Base-by-base conservation (phyloP, 2,797 vertebrate genomes). In the Nyctibius grandis region DNA sequence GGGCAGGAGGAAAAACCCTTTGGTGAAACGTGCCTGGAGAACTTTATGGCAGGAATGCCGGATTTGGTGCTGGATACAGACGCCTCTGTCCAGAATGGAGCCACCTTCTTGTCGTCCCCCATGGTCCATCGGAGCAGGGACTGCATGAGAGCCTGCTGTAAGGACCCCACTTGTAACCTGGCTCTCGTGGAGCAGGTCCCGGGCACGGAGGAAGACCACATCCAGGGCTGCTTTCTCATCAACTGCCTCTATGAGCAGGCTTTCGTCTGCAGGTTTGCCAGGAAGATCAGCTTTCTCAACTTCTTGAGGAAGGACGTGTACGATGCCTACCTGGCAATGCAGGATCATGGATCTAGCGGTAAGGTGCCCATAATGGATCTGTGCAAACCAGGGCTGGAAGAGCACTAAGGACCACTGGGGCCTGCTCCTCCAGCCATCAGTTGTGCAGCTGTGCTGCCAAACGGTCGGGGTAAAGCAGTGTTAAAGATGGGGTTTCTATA, bases 181-280 rank as follows among this genome's bases (percentile, higher is more conserved):
- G 99, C 99, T 47, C 97, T 99, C 45, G 98, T 99, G 97, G 98
- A 99, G 96, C 93, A 91, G 26, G 92, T 25, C 21, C 78, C 7
- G 0, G 96, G 85, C 15, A 94, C 95, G 1, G 97, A 95, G 15
- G 97, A 97, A 11, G 98, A 97, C 33, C 25, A 19, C 25, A 89
- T 99, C 93, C 96, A 69, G 1, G 95, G 98, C 87, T 99, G 99
- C 96, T 99, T 98, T 93, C 98, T 99, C 31, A 98, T 99, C 57
- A 96, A 99, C 93, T 99, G 99, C 63, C 96, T 99, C 44, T 99
- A 99, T 65, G 99, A 99, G 81, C 97, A 98, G 91, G 97, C 97
- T 81, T 99, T 99, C 25, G 99, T 98, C 56, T 99, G 99, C 88
- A 98, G 97, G 76, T 99, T 99, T 56, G 98, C 98, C 78, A 98